Evolutionary conservation across 2,113 vertebrate genomes (phyloP), one percentile per base, ranked within the genome.

Genomic region (Sinocyclocheilus maitianheensis): DNA sequence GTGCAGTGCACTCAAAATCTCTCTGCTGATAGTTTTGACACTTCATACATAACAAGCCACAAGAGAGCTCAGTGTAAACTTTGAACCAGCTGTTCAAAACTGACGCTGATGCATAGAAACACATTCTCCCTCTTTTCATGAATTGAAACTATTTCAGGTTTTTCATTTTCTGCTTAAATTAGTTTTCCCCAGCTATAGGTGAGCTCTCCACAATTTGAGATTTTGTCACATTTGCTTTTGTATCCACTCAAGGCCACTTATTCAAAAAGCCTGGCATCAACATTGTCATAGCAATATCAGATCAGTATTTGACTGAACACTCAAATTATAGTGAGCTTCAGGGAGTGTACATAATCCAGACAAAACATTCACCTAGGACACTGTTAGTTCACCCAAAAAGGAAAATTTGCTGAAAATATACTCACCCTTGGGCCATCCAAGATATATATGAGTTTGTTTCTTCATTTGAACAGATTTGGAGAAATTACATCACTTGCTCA

Each of bases 11-110:
- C 40, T 69, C 78, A n/a, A 65, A 72, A 22, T 77, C 60, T 77
- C 30, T 51, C 55, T 53, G 55, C 82, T 84, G 82, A 86, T 72
- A 84, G 69, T 53, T 26, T 78, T 85, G 77, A 87, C 67, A 84
- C 82, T 72, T 85, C 79, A 85, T 83, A 74, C 34, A 65, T 78
- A 82, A 85, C 20, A 83, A 83, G 65, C 78, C 30, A 43, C 85
- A 77, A 48, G 77, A 62, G 81, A 77, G 11, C 76, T 67, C 63
- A 46, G 87, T 62, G 72, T 79, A 86, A 88, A 88, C 26, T 37
- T 78, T 67, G 2, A 72, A 43, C 84, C 40, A 55, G 60, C 81
- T 18, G 62, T 53, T 84, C 24, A 65, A 55, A 76, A 86, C 74
- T 53, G 63, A 74, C 12, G 20, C 14, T 80, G 65, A 81, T 37